A percentile compares a stretch with the other conserved stretches of the same genome.
Evolutionary conservation across 2,797 vertebrate genomes (phyloP).

Genomic region (Platyrinchus mystaceus): DNA sequence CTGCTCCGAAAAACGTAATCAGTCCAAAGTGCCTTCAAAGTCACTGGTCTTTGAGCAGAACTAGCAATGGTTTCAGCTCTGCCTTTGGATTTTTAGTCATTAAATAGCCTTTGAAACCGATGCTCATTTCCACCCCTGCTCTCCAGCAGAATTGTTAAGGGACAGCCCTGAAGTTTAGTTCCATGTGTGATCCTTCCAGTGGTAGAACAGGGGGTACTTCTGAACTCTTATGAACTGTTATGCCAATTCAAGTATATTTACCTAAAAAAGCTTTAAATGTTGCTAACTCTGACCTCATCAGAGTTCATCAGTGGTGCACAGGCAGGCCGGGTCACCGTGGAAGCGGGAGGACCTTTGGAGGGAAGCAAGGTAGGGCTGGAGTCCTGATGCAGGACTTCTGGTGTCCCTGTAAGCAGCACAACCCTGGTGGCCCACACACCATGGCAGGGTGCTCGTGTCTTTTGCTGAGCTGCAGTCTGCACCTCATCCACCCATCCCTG

Average conservation of each 20-base stretch:
- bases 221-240: not conserved
- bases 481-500: not conserved
- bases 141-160: not conserved
- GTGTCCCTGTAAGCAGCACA: not conserved
- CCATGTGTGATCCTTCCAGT: accelerated
- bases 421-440: not conserved
- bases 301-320: not conserved
- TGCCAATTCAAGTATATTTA: not conserved
- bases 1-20: not conserved
- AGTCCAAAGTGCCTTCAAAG: conserved; percentile 29
- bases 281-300: not conserved
- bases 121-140: not conserved
- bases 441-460: not conserved
- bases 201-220: not conserved
- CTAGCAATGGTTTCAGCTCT: not conserved
- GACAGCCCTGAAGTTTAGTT: not conserved
- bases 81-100: not conserved
- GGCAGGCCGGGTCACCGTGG: not conserved
- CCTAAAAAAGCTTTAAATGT: not conserved
- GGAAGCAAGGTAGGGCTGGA: not conserved
- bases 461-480: not conserved
- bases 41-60: not conserved
- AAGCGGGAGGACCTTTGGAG: not conserved
- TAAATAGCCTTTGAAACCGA: not conserved
- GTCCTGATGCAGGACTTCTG: not conserved